Evolutionary conservation across 2,888 invertebrate species (phyloP).

Genomic region (Autographa pulchrina): DNA sequence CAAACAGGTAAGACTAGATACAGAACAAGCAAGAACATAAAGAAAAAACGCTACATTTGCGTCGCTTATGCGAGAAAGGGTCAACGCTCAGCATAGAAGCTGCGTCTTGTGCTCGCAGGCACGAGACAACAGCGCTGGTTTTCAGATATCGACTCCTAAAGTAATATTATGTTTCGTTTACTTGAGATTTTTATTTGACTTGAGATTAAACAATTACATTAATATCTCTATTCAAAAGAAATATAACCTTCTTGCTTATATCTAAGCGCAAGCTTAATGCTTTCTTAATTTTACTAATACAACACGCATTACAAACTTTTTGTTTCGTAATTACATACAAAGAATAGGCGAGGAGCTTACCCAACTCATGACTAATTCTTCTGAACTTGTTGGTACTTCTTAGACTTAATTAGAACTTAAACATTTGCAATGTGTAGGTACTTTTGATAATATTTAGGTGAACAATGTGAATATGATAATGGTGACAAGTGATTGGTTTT

Average conservation of each 20-base stretch:
- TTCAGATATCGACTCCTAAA: too few species aligned
- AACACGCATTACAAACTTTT: background rate
- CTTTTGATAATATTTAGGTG: background rate
- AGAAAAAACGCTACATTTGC: too few species aligned
- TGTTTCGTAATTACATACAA: slow-evolving; percentile 22
- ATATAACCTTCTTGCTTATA: background rate
- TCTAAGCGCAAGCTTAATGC: background rate
- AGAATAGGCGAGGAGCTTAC: slow-evolving; percentile 23
- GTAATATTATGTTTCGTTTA: too few species aligned
- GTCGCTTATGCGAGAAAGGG: too few species aligned
- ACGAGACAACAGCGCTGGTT: too few species aligned
- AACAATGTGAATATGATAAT: too few species aligned
- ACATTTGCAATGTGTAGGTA: background rate
- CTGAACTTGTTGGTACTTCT: slow-evolving; percentile 23
- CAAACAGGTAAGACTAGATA: too few species aligned
- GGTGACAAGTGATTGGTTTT: too few species aligned
- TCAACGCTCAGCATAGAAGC: too few species aligned
- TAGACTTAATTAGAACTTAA: slow-evolving; percentile 8
- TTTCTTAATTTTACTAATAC: slow-evolving; percentile 13
- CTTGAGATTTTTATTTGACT: too few species aligned
- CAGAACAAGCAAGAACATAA: too few species aligned
- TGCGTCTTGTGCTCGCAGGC: too few species aligned
- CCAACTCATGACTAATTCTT: slow-evolving; percentile 30
- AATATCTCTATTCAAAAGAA: background rate
- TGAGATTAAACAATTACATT: background rate